Conservation (phyloP, 1,140 invertebrate species). For the Drosophila kurseongensis region DNA sequence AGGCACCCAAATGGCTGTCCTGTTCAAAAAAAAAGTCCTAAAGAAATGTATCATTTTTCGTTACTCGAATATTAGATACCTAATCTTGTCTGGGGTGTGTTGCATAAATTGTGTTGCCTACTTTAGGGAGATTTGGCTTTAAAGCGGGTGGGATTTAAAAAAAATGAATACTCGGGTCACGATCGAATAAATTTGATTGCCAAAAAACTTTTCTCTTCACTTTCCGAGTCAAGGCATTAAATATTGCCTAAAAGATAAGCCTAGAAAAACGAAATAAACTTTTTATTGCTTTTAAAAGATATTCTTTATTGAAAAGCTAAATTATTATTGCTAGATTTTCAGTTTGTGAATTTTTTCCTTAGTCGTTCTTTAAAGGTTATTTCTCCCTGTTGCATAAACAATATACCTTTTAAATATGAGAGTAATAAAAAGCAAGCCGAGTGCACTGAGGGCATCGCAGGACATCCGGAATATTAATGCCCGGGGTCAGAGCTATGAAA, state of each 20-base stretch:
- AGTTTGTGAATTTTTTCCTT: background rate
- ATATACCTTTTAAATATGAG: background rate
- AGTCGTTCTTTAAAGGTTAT: background rate
- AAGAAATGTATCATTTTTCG: conserved; percentile 7
- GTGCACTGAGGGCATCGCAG: conserved; percentile 21
- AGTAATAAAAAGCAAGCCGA: conserved; percentile 1
- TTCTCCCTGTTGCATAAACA: background rate
- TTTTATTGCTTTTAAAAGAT: no score
- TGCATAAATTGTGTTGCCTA: background rate
- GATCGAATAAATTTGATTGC: no score
- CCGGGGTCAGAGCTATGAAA: conserved; percentile 41
- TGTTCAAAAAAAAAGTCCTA: conserved; percentile 21
- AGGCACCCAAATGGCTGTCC: conserved; percentile 30
- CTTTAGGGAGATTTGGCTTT: background rate
- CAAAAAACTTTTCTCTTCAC: no score
- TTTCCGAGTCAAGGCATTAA: no score
- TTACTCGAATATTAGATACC: background rate
- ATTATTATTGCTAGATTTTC: no score
- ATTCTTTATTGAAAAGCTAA: no score
- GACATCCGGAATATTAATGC: conserved; percentile 72
- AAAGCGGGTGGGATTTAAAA: background rate
- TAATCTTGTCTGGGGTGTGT: background rate
- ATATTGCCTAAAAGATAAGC: no score
- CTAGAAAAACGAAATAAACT: no score
- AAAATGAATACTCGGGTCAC: no score